Evolutionary conservation across 2,888 invertebrate genomes (phyloP), one percentile per base, ranked within the genome.

Genomic region (Proisotoma minuta): DNA sequence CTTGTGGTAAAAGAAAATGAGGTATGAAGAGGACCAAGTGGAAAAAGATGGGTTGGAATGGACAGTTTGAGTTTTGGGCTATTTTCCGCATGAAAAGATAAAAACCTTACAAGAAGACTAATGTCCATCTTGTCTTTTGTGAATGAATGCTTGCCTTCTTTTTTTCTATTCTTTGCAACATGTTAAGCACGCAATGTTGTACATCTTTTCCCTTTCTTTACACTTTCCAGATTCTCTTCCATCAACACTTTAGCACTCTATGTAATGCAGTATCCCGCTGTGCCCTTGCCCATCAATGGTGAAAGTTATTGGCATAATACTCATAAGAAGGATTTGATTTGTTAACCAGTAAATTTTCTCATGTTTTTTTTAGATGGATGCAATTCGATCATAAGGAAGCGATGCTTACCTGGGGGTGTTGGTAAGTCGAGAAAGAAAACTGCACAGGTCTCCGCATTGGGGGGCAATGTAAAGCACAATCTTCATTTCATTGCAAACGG

Each of bases 371-470:
- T n/a, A 54, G 53, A 54, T 29, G 53, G 53, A 54, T 52, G 28
- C 52, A 52, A 52, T 54, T 54, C 53, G 39, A 39, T 54, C 34
- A 54, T 54, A 54, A 54, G 4, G 22, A 54, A 29, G 22, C 23
- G 24, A 50, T 23, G 26, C 54, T 12, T 72, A 72, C 72, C 71
- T 71, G 59, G 73, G 73, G 27, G 73, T 73, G 59, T 71, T 73
- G 52, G 73, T 62, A 43, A 73, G 69, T 39, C 71, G 60, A 28
- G 68, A 69, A 40, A 73, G 73, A 54, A 73, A 73, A 39, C 68
- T 68, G 63, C 71, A 73, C 54, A 73, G 64, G 63, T 73, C 73
- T 49, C 73, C 73, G 56, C 73, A 73, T 50, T 73, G 71, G 0
- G 73, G 73, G 29, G 70, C 71, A 18, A 71, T 71, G 54, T 68